These are phyloP conservation scores for Plodia interpunctella DNA, from an alignment of 1,140 invertebrate genomes.

Conservation along the genomic window DNA sequence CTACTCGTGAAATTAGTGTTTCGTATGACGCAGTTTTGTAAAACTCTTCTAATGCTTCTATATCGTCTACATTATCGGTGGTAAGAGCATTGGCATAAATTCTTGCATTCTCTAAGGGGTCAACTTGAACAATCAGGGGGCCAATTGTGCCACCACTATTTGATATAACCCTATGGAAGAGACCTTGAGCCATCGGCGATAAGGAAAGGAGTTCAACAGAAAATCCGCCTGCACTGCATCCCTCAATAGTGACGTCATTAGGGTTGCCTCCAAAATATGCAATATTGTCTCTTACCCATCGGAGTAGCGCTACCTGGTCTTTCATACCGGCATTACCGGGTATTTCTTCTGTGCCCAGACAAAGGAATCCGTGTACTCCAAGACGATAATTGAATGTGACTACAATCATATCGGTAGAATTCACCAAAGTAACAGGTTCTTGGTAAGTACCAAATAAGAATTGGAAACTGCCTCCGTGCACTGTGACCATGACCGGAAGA, in stretches of 20 bases:
- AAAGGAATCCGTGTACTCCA: conserved; percentile 33
- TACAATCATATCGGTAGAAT: conserved; percentile 22
- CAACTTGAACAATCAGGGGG: conserved; percentile 29
- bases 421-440: conserved; percentile 19
- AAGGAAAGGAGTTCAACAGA: conserved; percentile 39
- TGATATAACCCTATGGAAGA: conserved; percentile 45
- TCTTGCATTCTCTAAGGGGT: conserved; percentile 41
- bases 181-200: conserved; percentile 36
- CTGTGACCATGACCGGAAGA: conserved; percentile 44
- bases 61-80: conserved; percentile 31
- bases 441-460: conserved; percentile 23
- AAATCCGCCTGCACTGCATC: conserved; percentile 38
- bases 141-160: conserved; percentile 33
- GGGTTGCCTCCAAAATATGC: conserved; percentile 47
- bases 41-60: conserved; percentile 47
- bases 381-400: conserved; percentile 38
- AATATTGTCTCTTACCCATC: conserved; percentile 33
- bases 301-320: conserved; percentile 32
- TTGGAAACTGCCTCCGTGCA: conserved; percentile 37
- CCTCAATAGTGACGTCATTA: conserved; percentile 43
- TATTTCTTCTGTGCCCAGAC: conserved; percentile 31
- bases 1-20: conserved; percentile 21
- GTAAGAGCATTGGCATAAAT: conserved; percentile 27
- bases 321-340: conserved; percentile 44
- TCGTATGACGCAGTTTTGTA: conserved; percentile 38